A percentile compares a stretch with the other conserved stretches of the same genome.
Evolutionary conservation across 2,113 vertebrate genomes (phyloP).

Genomic region (Anoplopoma fimbria): DNA sequence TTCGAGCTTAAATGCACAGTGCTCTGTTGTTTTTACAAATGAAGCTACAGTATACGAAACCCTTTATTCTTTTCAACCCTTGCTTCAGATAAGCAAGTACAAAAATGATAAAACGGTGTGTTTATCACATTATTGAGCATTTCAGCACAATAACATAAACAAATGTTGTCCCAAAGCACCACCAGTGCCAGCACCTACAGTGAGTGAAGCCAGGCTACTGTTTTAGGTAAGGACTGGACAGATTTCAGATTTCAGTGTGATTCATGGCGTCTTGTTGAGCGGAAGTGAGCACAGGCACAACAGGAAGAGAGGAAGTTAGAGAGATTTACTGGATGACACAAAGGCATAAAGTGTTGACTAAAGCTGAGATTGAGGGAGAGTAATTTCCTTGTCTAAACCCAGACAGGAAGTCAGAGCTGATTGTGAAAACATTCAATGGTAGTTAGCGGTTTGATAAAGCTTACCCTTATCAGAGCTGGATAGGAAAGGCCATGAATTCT

Average conservation of each 20-base stretch:
- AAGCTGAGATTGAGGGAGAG: not conserved
- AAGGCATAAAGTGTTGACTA: not conserved
- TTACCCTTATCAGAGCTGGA: not conserved
- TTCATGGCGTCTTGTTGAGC: no score
- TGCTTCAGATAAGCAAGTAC: not conserved
- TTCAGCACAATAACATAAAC: not conserved
- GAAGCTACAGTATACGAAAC: not conserved
- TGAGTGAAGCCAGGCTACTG: not conserved
- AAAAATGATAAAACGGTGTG: not conserved
- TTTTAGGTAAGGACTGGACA: not conserved
- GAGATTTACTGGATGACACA: not conserved
- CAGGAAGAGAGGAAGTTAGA: constrained; percentile 16
- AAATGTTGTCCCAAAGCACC: not conserved
- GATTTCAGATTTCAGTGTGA: not conserved
- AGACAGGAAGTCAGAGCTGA: constrained; percentile 26
- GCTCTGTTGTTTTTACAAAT: not conserved
- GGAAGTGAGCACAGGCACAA: not conserved
- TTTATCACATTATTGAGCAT: not conserved
- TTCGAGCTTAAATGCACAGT: not conserved
- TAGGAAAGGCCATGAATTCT: not conserved
- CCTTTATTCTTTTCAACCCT: not conserved
- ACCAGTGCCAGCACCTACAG: not conserved
- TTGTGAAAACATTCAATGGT: no score
- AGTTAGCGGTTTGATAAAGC: no score
- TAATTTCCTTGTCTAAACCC: not conserved